A percentile compares a stretch with the other conserved stretches of the same genome.
These are phyloP conservation scores for Eonycteris spelaea DNA, from an alignment of 2,113 vertebrate genomes.

Conservation along the genomic window DNA sequence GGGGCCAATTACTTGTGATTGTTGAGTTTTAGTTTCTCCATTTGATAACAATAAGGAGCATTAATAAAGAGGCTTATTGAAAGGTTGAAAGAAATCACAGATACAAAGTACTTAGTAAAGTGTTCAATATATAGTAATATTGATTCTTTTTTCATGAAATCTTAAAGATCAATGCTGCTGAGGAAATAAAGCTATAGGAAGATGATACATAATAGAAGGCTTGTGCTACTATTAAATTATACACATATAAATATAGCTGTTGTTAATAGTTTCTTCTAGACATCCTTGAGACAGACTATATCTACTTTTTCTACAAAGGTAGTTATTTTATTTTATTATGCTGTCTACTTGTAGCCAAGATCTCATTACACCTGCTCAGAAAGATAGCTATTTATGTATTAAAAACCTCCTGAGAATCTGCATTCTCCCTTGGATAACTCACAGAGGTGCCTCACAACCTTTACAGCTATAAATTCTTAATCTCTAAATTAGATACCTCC, in stretches of 20 bases:
- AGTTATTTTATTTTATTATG: constrained; percentile 35
- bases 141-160: neutral
- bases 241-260: neutral
- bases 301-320: neutral
- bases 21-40: neutral
- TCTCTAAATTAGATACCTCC: constrained; percentile 30
- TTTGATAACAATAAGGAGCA: neutral
- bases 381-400: neutral
- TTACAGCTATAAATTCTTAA: neutral
- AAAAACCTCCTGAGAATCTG: neutral
- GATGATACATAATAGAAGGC: neutral
- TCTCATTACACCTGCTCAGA: neutral
- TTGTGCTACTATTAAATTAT: neutral
- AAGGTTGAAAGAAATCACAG: neutral
- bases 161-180: neutral
- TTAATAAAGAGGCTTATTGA: neutral
- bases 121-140: neutral
- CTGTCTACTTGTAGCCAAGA: neutral
- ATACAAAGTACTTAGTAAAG: neutral
- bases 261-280: neutral
- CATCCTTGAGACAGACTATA: neutral
- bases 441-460: neutral
- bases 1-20: neutral
- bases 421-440: neutral
- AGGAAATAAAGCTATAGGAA: constrained; percentile 3